Percentiles rank a stretch among this genome's conserved stretches.
Evolutionary conservation across 64 coral and sea anemone species (phyloP).

Genomic region (Stylophora pistillata): DNA sequence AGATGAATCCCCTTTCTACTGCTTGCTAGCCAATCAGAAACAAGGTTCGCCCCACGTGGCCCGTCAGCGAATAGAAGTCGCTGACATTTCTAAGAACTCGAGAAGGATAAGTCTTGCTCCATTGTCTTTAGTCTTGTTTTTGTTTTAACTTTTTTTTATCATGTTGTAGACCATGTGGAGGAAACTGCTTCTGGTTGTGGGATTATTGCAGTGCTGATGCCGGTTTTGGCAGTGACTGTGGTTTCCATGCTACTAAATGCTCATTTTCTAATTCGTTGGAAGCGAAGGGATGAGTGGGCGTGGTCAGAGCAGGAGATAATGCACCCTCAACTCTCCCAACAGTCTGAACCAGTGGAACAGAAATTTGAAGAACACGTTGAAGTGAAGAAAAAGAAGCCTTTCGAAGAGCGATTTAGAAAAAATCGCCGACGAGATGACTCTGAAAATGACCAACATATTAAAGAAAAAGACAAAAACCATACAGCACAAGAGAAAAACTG

Average conservation of each 20-base stretch:
- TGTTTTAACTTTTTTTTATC: not conserved
- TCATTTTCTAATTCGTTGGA: constrained; percentile 29
- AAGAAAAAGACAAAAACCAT: not conserved
- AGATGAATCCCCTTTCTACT: too few relatives aligned
- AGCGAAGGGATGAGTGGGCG: not conserved
- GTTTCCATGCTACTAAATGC: constrained; percentile 11
- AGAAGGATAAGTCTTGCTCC: too few relatives aligned
- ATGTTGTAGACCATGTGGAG: not conserved
- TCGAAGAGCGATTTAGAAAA: not conserved
- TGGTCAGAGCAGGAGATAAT: not conserved
- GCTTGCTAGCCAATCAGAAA: too few relatives aligned
- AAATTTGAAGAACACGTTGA: not conserved
- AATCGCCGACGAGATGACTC: not conserved
- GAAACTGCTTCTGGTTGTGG: not conserved
- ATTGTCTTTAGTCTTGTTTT: too few relatives aligned
- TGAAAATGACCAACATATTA: not conserved
- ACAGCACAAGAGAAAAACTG: not conserved
- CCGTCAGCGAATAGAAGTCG: too few relatives aligned
- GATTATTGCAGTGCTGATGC: constrained; percentile 14
- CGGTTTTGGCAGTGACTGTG: not conserved
- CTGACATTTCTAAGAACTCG: too few relatives aligned
- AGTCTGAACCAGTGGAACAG: not conserved
- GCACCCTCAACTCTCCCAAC: not conserved
- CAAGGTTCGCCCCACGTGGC: too few relatives aligned
- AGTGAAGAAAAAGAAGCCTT: not conserved